Conservation (phyloP, 2,797 vertebrate genomes). For the Sebastes cheni region DNA sequence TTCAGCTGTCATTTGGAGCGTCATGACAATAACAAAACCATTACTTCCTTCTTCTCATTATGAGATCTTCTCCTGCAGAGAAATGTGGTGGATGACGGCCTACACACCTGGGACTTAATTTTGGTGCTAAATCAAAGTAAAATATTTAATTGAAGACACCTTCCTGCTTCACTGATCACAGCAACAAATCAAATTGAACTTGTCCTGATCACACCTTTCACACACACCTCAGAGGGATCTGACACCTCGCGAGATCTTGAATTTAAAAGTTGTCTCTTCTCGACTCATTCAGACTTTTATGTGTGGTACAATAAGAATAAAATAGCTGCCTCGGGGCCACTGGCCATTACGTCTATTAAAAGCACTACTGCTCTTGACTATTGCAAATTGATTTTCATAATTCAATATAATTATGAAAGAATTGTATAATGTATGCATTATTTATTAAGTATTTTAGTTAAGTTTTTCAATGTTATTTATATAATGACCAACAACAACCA, state of each 20-base stretch:
- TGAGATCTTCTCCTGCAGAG: conserved; percentile 53
- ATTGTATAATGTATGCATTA: not conserved
- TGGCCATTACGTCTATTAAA: not conserved
- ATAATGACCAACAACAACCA: not conserved
- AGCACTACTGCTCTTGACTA: not conserved
- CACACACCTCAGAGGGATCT: conserved; percentile 35
- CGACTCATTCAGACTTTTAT: conserved; percentile 31
- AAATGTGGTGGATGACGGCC: conserved; percentile 49
- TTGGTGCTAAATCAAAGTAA: conserved; percentile 69
- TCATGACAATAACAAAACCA: conserved; percentile 27
- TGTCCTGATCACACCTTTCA: conserved; percentile 56
- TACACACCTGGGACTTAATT: conserved; percentile 64
- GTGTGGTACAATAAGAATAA: conserved; percentile 10
- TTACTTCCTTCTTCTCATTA: conserved; percentile 67
- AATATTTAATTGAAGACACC: conserved; percentile 82
- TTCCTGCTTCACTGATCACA: conserved; percentile 78
- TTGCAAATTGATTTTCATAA: not conserved
- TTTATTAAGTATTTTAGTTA: not conserved
- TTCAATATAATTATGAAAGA: not conserved
- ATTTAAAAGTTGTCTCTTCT: conserved; percentile 61
- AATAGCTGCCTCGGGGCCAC: conserved; percentile 1
- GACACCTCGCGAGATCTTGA: conserved; percentile 43
- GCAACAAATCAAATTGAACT: conserved; percentile 75
- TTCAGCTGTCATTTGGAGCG: conserved; percentile 1
- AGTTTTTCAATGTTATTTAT: not conserved